A percentile compares a stretch with the other conserved stretches of the same genome.
Evolutionary conservation across 2,113 vertebrate genomes (phyloP).

Genomic region (Charadrius vociferus): DNA sequence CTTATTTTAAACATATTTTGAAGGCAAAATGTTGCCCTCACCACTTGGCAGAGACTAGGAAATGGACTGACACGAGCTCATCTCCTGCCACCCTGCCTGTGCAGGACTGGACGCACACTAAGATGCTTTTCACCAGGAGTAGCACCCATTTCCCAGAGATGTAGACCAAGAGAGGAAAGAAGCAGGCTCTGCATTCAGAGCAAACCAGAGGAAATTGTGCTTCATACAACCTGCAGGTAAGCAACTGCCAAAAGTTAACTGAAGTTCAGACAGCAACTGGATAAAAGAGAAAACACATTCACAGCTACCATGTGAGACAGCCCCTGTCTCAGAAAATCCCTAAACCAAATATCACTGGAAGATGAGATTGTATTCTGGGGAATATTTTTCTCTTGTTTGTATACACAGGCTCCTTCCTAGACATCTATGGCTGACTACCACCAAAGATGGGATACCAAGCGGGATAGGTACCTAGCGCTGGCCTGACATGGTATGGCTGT

Average conservation of each 20-base stretch:
- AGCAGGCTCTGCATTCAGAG: neutral
- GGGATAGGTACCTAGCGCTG: too few relatives aligned
- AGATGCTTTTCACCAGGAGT: neutral
- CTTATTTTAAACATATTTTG: conserved; percentile 31
- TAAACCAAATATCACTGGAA: neutral
- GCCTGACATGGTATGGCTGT: neutral
- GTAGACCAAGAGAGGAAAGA: neutral
- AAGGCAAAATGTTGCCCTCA: neutral
- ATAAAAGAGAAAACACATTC: neutral
- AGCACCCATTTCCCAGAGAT: neutral
- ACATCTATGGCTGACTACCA: neutral
- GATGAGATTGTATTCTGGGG: neutral
- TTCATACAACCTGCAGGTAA: neutral
- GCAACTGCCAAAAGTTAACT: neutral
- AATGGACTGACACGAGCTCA: neutral
- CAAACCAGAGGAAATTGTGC: neutral
- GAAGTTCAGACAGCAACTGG: neutral
- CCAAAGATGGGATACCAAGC: too few relatives aligned
- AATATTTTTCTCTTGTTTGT: neutral
- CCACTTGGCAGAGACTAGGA: neutral
- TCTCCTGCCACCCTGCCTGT: neutral
- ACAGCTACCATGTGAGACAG: neutral
- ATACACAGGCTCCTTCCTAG: neutral
- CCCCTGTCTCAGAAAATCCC: neutral
- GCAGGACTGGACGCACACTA: neutral